These are phyloP conservation scores for Drosophila anomalipes DNA, from an alignment of 2,888 invertebrate genomes.

Conservation along the genomic window DNA sequence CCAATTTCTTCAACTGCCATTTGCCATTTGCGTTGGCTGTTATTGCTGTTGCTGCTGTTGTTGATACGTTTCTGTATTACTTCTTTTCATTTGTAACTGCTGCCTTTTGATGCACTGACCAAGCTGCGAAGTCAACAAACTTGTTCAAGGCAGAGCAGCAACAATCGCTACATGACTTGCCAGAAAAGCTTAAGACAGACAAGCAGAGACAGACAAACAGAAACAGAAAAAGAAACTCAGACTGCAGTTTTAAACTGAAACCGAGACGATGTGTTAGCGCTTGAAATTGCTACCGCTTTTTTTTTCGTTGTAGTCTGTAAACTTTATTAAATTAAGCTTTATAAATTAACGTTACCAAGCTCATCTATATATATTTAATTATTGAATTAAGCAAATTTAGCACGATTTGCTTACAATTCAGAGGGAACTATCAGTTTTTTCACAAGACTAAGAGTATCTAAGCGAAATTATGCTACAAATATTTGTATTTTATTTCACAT, in stretches of 20 bases:
- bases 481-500: background rate
- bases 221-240: slow-evolving; percentile 29
- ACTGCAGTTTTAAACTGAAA: slow-evolving; percentile 12
- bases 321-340: background rate
- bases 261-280: slow-evolving; percentile 20
- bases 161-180: slow-evolving; percentile 56
- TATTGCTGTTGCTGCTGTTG: background rate
- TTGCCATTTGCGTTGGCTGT: slow-evolving; percentile 37
- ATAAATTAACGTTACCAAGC: background rate
- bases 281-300: background rate
- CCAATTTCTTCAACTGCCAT: slow-evolving; percentile 60
- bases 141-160: slow-evolving; percentile 65
- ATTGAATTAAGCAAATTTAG: background rate
- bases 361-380: background rate
- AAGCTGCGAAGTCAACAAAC: slow-evolving; percentile 69
- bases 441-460: slow-evolving; percentile 2
- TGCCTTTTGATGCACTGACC: slow-evolving; percentile 55
- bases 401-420: background rate
- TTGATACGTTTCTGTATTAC: slow-evolving; percentile 11
- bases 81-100: slow-evolving; percentile 14
- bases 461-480: background rate
- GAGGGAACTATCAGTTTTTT: background rate
- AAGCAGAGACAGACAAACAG: slow-evolving; percentile 5
- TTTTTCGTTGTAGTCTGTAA: background rate
- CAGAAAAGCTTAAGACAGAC: slow-evolving; percentile 47